phyloP scores from a whole-genome alignment of 2,888 invertebrate species.

The Troides aeacus region DNA sequence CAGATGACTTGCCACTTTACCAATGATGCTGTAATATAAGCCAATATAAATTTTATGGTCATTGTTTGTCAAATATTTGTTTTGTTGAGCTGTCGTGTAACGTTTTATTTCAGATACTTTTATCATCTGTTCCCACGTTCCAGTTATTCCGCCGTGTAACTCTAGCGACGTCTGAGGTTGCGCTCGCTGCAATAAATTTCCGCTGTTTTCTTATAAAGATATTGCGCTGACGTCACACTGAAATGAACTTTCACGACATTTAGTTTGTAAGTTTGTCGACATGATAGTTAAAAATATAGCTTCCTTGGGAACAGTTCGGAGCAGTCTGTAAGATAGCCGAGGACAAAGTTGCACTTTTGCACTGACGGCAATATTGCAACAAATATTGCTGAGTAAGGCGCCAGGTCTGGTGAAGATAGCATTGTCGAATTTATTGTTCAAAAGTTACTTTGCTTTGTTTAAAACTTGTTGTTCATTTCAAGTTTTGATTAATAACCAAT shows the following conservation, averaged over 20 bases:
- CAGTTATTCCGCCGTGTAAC: conserved; percentile 8
- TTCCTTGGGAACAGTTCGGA: conserved; percentile 56
- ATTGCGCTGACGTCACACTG: conserved; percentile 55
- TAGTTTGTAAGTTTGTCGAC: conserved; percentile 61
- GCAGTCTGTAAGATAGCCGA: conserved; percentile 48
- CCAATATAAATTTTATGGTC: conserved; percentile 29
- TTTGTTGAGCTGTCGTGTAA: conserved; percentile 29
- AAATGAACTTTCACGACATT: conserved; percentile 55
- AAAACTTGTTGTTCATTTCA: background rate
- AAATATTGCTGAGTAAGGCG: conserved; percentile 45
- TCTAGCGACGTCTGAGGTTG: conserved; percentile 32
- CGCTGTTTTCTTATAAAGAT: conserved; percentile 46
- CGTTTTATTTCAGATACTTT: conserved; percentile 28
- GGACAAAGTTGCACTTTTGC: conserved; percentile 63
- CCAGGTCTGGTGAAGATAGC: conserved; percentile 16
- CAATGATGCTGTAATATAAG: conserved; percentile 32
- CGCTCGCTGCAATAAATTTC: conserved; percentile 37
- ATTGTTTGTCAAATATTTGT: conserved; percentile 30
- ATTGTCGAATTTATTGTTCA: conserved; percentile 14
- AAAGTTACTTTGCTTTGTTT: conserved; percentile 7
- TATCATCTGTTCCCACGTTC: conserved; percentile 30
- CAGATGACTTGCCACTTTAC: conserved; percentile 61
- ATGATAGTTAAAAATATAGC: conserved; percentile 57
- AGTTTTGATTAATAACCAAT: background rate
- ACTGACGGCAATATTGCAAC: conserved; percentile 48